These are phyloP conservation scores for Pelvicachromis taeniatus DNA, from an alignment of 2,113 vertebrate genomes.

Conservation along the genomic window DNA sequence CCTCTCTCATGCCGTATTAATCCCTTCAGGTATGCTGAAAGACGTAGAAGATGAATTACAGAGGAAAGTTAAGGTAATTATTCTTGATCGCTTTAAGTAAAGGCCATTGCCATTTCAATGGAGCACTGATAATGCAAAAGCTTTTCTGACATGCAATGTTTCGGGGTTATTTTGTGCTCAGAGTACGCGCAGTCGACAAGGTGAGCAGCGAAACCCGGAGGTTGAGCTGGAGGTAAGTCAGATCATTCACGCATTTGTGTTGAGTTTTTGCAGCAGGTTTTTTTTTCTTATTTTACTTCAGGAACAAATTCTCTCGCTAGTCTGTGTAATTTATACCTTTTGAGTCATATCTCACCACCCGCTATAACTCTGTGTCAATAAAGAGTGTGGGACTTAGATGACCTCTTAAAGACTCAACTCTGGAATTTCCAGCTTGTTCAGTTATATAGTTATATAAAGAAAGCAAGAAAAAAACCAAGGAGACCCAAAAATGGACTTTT, in stretches of 20 bases:
- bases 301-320: neutral
- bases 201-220: constrained; percentile 93
- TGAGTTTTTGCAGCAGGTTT: neutral
- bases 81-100: neutral
- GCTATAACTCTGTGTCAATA: neutral
- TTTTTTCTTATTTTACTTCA: neutral
- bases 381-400: neutral
- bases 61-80: constrained; percentile 92
- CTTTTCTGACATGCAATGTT: neutral
- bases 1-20: neutral
- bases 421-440: constrained; percentile 10
- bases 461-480: neutral
- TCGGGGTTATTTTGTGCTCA: constrained; percentile 35
- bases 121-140: neutral
- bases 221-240: constrained; percentile 91
- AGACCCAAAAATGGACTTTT: constrained; percentile 2
- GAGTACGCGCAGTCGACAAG: constrained; percentile 97
- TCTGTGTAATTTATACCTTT: neutral
- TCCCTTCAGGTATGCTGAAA: constrained; percentile 89
- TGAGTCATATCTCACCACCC: neutral
- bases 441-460: neutral
- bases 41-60: constrained; percentile 98
- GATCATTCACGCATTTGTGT: neutral
- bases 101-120: neutral
- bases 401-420: neutral